Conservation (phyloP, 2,113 vertebrate genomes). For the Aramus guarauna region DNA sequence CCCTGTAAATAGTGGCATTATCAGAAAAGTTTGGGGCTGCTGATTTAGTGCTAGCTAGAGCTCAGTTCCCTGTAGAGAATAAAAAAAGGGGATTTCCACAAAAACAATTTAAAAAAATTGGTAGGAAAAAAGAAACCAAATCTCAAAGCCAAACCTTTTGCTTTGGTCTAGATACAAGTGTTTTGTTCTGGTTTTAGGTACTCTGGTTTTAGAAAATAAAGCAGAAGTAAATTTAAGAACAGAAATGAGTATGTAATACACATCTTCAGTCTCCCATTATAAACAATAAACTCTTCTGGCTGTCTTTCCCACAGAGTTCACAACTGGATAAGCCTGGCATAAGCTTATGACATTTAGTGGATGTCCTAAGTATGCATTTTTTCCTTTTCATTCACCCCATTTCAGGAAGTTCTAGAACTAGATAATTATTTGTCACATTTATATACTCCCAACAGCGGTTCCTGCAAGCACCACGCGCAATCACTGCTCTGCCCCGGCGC, state of each 20-base stretch:
- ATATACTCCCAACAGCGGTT: not conserved
- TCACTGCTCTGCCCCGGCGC: not conserved
- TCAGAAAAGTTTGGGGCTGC: not conserved
- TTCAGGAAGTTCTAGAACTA: not conserved
- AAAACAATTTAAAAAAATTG: not conserved
- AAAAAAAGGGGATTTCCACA: not conserved
- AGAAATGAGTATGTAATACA: not conserved
- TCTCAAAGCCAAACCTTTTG: not conserved
- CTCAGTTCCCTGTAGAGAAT: not conserved
- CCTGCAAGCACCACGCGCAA: not conserved
- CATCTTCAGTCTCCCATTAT: not conserved
- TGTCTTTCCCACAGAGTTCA: not conserved
- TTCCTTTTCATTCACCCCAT: not conserved
- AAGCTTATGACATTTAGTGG: not conserved
- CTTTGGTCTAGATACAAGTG: not conserved
- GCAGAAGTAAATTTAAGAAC: not conserved
- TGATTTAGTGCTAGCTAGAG: not conserved
- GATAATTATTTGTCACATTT: not conserved
- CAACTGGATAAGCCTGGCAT: not conserved
- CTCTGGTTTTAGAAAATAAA: not conserved
- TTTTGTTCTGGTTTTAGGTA: not conserved
- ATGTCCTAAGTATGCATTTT: not conserved
- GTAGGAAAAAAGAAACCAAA: not conserved
- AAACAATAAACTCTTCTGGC: fast-evolving
- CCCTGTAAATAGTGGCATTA: not conserved